These are phyloP conservation scores for Aspidiotus destructor DNA, from an alignment of 2,888 invertebrate genomes.

Conservation along the genomic window DNA sequence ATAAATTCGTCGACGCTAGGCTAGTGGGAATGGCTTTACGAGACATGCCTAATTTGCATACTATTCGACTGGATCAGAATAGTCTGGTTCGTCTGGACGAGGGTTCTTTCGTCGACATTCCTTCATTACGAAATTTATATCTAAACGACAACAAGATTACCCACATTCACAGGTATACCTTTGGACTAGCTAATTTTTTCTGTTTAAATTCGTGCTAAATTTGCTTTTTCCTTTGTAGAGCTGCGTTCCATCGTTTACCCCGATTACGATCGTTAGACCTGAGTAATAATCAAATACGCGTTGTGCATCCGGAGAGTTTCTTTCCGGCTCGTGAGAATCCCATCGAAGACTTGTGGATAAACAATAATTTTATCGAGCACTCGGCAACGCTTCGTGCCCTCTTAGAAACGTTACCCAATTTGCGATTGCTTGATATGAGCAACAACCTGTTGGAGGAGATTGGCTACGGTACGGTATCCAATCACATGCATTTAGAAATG, in stretches of 20 bases:
- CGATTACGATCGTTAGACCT: slow-evolving; percentile 61
- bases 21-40: slow-evolving; percentile 68
- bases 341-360: slow-evolving; percentile 66
- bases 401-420: slow-evolving; percentile 63
- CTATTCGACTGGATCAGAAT: slow-evolving; percentile 61
- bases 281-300: slow-evolving; percentile 63
- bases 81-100: slow-evolving; percentile 60
- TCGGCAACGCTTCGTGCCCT: slow-evolving; percentile 64
- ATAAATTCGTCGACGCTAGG: slow-evolving; percentile 66
- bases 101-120: slow-evolving; percentile 68
- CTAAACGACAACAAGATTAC: slow-evolving; percentile 63
- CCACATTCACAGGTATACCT: slow-evolving; percentile 46
- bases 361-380: slow-evolving; percentile 65
- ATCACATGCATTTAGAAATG: slow-evolving; percentile 69
- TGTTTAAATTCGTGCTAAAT: not conserved
- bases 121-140: slow-evolving; percentile 56
- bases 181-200: not conserved
- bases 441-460: slow-evolving; percentile 66
- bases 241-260: slow-evolving; percentile 70
- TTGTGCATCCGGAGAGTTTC: slow-evolving; percentile 74
- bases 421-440: slow-evolving; percentile 69
- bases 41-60: slow-evolving; percentile 62
- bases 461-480: slow-evolving; percentile 65
- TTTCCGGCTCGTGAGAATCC: slow-evolving; percentile 50
- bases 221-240: slow-evolving; percentile 48